phyloP scores from a whole-genome alignment of 2,797 vertebrate genomes.

The Lepilemur ruficaudatus region DNA sequence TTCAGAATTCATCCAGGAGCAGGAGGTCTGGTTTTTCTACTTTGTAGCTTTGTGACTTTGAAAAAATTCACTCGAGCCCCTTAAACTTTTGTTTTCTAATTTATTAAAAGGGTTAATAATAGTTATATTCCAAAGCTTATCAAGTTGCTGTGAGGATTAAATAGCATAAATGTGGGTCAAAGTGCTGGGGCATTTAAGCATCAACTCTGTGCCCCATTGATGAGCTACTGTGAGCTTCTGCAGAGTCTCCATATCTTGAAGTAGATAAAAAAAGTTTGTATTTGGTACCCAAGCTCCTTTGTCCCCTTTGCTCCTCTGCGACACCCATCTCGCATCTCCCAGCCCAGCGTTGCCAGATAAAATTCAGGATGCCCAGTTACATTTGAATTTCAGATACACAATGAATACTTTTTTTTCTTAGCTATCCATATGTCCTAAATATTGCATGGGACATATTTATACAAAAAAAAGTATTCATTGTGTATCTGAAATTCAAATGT shows the following conservation, averaged over 20 bases:
- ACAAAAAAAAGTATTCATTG: background rate
- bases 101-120: background rate
- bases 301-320: background rate
- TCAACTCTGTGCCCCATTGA: background rate
- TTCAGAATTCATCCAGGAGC: background rate
- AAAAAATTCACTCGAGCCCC: background rate
- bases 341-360: background rate
- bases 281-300: background rate
- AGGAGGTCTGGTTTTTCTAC: background rate
- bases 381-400: constrained; percentile 14
- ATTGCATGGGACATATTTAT: background rate
- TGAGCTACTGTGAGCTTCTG: background rate
- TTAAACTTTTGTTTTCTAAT: background rate
- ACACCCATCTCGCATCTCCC: background rate
- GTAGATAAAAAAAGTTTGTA: background rate
- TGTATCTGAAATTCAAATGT: background rate
- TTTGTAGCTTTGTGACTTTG: background rate
- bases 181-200: background rate
- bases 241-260: background rate
- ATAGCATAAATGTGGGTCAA: background rate
- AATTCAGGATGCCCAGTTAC: background rate
- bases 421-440: background rate
- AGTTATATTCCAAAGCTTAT: background rate
- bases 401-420: background rate
- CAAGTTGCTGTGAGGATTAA: background rate